phyloP scores from a whole-genome alignment of 2,797 vertebrate species.

The Sebastes baramenuke region DNA sequence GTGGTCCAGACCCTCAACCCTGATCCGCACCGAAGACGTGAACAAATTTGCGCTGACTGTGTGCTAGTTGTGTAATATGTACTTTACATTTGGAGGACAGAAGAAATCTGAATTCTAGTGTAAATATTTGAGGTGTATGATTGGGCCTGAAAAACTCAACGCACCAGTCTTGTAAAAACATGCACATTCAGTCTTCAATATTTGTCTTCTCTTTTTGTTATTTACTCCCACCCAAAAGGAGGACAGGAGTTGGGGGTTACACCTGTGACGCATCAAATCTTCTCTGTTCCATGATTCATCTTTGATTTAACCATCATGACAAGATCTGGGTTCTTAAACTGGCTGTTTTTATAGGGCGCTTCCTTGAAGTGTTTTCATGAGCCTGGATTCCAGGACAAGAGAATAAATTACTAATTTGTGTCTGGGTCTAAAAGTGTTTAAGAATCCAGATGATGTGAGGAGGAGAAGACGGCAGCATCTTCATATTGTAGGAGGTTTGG shows the following conservation, averaged over 20 bases:
- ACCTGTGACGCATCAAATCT: constrained; percentile 50
- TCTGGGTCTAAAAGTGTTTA: constrained; percentile 21
- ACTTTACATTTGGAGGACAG: background rate
- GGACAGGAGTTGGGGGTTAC: constrained; percentile 6
- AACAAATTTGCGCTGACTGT: constrained; percentile 12
- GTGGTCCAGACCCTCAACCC: constrained; percentile 46
- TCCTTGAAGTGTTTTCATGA: constrained; percentile 13
- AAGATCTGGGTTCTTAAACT: constrained; percentile 58
- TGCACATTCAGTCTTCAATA: background rate
- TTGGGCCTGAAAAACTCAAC: background rate
- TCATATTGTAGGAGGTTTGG: constrained; percentile 20
- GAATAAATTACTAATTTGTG: constrained; percentile 14
- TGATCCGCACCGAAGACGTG: constrained; percentile 1
- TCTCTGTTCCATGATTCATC: constrained; percentile 68
- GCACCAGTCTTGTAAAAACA: background rate
- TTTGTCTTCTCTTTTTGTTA: background rate
- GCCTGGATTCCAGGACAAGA: background rate
- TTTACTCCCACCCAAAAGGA: background rate
- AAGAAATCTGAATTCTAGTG: background rate
- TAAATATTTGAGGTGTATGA: background rate
- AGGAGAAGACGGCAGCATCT: constrained; percentile 26
- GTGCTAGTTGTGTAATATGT: background rate
- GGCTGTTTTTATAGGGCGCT: background rate
- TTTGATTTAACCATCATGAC: constrained; percentile 44
- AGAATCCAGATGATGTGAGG: constrained; percentile 46